Evolutionary conservation across 2,113 vertebrate genomes (phyloP).

Genomic region (Mastomys natalensis): DNA sequence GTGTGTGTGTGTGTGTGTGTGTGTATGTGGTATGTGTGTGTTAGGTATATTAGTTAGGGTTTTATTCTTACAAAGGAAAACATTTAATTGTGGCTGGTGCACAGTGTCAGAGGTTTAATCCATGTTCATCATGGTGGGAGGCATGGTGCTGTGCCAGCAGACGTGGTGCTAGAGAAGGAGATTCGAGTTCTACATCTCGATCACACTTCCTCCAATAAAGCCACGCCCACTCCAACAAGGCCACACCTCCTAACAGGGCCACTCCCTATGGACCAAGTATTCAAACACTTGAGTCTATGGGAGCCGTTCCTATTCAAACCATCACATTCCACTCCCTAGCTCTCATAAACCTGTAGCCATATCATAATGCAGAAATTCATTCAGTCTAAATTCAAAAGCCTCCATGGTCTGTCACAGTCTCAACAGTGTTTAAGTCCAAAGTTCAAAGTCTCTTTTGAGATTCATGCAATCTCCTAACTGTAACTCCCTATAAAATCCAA

Average conservation of each 20-base stretch:
- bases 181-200: neutral
- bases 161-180: neutral
- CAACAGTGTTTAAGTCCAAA: neutral
- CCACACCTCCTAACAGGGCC: neutral
- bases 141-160: neutral
- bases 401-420: neutral
- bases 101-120: neutral
- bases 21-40: too few relatives aligned
- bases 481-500: neutral
- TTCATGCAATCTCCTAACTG: neutral
- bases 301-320: neutral
- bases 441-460: neutral
- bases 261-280: neutral
- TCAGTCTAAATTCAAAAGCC: neutral
- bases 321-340: neutral
- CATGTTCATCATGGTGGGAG: neutral
- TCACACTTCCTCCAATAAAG: neutral
- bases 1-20: too few relatives aligned
- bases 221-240: neutral
- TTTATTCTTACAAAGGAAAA: neutral
- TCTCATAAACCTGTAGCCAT: neutral
- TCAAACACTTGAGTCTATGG: neutral
- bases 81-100: neutral
- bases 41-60: neutral
- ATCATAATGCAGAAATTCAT: neutral